Evolutionary conservation across 30 jellyfish, hydroid and myxozoan species (phyloP).

Genomic region (Aurelia aurita): DNA sequence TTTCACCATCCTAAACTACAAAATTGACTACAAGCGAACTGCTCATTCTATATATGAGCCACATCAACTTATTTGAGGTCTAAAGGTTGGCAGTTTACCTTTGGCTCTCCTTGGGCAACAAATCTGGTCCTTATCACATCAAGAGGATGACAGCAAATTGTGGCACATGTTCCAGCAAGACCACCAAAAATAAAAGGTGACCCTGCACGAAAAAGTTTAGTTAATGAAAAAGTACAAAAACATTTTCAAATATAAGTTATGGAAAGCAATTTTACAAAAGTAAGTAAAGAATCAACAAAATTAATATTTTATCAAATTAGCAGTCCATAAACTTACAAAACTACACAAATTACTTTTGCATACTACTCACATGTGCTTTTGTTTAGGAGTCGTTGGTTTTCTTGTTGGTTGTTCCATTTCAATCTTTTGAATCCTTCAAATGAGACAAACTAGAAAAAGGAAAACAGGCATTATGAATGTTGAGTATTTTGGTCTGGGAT

Average conservation of each 20-base stretch:
- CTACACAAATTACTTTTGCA: no score
- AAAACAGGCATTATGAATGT: background rate
- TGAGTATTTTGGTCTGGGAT: no score
- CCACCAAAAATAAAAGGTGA: conserved; percentile 90
- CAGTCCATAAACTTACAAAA: no score
- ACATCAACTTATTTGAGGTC: background rate
- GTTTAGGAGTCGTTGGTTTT: no score
- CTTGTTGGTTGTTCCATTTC: no score
- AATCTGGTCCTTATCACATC: conserved; percentile 89
- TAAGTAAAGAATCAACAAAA: no score
- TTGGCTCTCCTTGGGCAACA: conserved; percentile 86
- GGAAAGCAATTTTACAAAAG: background rate
- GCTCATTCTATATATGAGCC: no score
- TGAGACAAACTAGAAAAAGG: background rate
- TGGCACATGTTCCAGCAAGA: conserved; percentile 80
- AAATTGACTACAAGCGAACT: no score
- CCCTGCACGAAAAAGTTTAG: background rate
- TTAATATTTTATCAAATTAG: no score
- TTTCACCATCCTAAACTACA: no score
- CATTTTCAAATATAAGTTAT: background rate
- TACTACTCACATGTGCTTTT: no score
- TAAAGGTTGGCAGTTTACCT: background rate
- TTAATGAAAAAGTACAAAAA: no score
- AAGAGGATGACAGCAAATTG: conserved; percentile 82
- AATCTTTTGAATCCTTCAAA: conserved; percentile 4